phyloP scores from a whole-genome alignment of 2,113 vertebrate genomes.

The Pygoscelis antarcticus region DNA sequence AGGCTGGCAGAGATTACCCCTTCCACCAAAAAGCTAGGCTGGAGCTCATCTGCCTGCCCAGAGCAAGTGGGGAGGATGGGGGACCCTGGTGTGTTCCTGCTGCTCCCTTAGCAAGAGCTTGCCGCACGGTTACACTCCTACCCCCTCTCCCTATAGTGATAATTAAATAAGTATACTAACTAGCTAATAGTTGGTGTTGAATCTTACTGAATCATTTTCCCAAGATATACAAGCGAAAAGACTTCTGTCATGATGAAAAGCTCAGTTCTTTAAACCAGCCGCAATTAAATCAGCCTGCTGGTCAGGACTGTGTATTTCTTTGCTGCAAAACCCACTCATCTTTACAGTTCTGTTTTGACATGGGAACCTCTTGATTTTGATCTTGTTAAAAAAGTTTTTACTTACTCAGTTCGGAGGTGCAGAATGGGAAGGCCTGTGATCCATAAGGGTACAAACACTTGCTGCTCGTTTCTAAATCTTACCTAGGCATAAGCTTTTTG shows the following conservation, averaged over 20 bases:
- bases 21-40: not conserved
- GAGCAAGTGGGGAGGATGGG: not conserved
- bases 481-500: not conserved
- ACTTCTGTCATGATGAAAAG: not conserved
- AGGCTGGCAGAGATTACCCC: not conserved
- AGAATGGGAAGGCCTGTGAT: not conserved
- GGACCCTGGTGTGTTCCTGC: not conserved
- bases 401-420: not conserved
- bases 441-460: not conserved
- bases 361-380: not conserved
- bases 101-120: not conserved
- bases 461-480: not conserved
- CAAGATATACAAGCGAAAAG: not conserved
- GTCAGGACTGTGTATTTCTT: not conserved
- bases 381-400: not conserved
- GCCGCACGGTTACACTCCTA: not conserved
- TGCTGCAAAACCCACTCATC: not conserved
- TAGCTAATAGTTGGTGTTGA: not conserved
- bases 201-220: not conserved
- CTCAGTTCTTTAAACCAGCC: not conserved
- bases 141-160: not conserved
- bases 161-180: not conserved
- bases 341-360: not conserved
- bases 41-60: not conserved
- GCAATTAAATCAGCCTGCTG: not conserved